Conservation (phyloP, 2,888 invertebrate genomes). For the Gnatocerus cornutus region DNA sequence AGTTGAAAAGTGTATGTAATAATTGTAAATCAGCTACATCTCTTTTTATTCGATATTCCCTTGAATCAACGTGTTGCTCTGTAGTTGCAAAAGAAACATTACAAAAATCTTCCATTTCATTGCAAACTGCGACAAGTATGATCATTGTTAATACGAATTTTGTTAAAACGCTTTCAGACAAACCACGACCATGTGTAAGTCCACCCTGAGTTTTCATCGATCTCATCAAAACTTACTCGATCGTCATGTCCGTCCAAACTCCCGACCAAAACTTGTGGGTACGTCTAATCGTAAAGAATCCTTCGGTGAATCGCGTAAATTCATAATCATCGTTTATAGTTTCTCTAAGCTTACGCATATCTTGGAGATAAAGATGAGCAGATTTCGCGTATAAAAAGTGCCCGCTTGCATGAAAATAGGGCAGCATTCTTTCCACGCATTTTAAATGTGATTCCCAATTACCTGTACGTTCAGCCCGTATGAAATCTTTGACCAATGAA, state of each 20-base stretch:
- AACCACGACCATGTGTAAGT: background rate
- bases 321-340: constrained; percentile 56
- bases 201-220: constrained; percentile 58
- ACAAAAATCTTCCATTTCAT: no score
- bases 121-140: no score
- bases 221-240: constrained; percentile 53
- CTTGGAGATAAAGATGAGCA: constrained; percentile 59
- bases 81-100: constrained; percentile 40
- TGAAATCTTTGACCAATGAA: constrained; percentile 58
- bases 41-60: constrained; percentile 59
- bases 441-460: constrained; percentile 57
- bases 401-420: constrained; percentile 50
- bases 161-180: no score
- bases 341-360: constrained; percentile 55
- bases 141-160: no score
- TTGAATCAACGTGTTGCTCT: constrained; percentile 62
- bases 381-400: constrained; percentile 53
- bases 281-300: constrained; percentile 52
- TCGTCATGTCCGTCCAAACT: constrained; percentile 55
- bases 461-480: constrained; percentile 59
- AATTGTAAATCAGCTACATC: constrained; percentile 59
- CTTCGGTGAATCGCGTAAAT: constrained; percentile 53
- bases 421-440: constrained; percentile 38
- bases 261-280: constrained; percentile 54
- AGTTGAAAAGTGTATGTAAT: no score